Percentiles rank a stretch among this genome's conserved stretches.
Conservation (phyloP, 2,888 invertebrate genomes). For the Tenthredo mesomela region DNA sequence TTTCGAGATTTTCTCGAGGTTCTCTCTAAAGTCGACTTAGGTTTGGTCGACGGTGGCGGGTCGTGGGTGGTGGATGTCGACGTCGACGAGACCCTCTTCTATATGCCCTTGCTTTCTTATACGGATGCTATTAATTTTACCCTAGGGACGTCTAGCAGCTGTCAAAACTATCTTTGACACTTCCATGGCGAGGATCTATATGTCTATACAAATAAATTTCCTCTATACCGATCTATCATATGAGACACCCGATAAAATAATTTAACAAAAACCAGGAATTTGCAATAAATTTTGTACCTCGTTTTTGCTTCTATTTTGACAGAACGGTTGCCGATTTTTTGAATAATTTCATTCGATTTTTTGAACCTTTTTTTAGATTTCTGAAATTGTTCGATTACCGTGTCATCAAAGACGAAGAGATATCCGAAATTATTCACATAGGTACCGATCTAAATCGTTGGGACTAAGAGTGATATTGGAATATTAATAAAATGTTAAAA, state of each 20-base stretch:
- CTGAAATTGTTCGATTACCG: background rate
- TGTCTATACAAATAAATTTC: background rate
- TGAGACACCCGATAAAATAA: background rate
- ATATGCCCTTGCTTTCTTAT: constrained; percentile 3
- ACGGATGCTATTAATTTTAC: background rate
- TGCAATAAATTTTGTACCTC: background rate
- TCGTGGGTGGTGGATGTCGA: background rate
- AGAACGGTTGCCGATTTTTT: background rate
- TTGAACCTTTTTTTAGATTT: background rate
- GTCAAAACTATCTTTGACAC: constrained; percentile 22
- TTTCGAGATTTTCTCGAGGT: constrained; percentile 59
- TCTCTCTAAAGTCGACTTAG: constrained; percentile 36
- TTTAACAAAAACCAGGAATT: background rate
- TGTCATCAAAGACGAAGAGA: background rate
- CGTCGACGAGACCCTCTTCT: background rate
- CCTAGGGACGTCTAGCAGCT: constrained; percentile 21
- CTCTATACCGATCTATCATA: background rate
- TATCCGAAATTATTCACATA: too few species aligned
- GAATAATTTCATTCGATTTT: background rate
- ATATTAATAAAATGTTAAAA: too few species aligned
- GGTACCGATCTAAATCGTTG: too few species aligned
- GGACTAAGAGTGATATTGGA: too few species aligned
- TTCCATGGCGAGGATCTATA: background rate
- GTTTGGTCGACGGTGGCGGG: constrained; percentile 14
- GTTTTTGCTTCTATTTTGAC: background rate